phyloP scores from a whole-genome alignment of 2,797 vertebrate genomes.

The Limosa lapponica region DNA sequence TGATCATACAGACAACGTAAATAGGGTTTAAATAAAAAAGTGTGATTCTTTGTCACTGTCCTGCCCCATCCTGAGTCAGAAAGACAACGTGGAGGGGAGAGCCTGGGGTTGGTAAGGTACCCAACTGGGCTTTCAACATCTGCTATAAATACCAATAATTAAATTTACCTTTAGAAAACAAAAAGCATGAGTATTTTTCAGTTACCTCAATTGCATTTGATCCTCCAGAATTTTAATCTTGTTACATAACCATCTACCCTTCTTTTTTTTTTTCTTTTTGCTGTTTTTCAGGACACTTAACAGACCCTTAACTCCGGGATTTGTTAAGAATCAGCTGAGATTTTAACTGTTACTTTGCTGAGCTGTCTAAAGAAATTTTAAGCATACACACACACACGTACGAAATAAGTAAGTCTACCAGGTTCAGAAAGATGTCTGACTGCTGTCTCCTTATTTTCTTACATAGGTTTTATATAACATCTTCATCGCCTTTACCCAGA shows the following conservation, averaged over 20 bases:
- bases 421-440: background rate
- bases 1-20: background rate
- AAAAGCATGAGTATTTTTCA: background rate
- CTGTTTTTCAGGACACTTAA: background rate
- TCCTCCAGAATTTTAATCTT: background rate
- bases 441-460: background rate
- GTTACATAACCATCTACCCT: background rate
- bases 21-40: background rate
- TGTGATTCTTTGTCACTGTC: background rate
- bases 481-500: slow-evolving; percentile 88
- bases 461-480: slow-evolving; percentile 92
- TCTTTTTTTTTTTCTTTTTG: background rate
- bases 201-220: background rate
- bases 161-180: background rate
- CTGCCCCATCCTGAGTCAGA: background rate
- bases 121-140: background rate
- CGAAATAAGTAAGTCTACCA: background rate
- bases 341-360: background rate
- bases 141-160: background rate
- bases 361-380: background rate
- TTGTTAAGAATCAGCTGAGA: background rate
- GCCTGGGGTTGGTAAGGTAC: background rate
- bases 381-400: background rate
- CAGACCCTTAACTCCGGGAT: background rate
- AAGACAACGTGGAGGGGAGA: rapidly evolving